Conservation (phyloP, 2,113 vertebrate species). For the Lepidiolamprologus cunningtoni region DNA sequence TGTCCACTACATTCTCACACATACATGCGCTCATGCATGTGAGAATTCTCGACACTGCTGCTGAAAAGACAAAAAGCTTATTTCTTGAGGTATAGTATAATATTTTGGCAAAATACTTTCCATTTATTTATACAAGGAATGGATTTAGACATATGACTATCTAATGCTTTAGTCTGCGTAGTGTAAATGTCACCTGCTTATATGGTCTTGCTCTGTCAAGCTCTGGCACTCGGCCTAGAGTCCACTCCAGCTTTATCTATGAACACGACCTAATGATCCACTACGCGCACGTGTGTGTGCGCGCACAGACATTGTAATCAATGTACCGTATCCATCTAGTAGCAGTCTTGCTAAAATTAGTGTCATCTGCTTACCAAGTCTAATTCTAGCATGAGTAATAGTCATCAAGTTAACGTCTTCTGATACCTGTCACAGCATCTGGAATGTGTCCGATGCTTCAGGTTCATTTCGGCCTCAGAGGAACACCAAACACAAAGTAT, state of each 20-base stretch:
- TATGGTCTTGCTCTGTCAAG: not conserved
- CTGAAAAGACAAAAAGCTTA: not conserved
- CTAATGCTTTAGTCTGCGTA: not conserved
- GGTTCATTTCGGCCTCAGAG: not conserved
- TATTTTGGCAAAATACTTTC: not conserved
- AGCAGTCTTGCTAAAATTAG: not conserved
- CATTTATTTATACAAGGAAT: not conserved
- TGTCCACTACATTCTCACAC: not conserved
- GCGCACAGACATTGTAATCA: not conserved
- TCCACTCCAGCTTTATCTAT: conserved; percentile 26
- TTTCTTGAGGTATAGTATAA: not conserved
- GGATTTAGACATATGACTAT: not conserved
- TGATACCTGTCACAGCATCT: conserved; percentile 18
- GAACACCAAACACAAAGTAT: not conserved
- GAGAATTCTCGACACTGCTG: not conserved
- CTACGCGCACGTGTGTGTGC: not conserved
- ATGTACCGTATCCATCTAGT: not conserved
- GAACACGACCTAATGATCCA: not conserved
- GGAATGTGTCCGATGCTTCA: not conserved
- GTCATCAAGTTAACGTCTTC: conserved; percentile 22
- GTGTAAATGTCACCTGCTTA: not conserved
- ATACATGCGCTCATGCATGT: not conserved
- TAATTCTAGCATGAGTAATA: conserved; percentile 20
- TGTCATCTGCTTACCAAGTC: conserved; percentile 14
- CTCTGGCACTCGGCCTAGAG: conserved; percentile 6